A percentile compares a stretch with the other conserved stretches of the same genome.
Evolutionary conservation across 2,888 invertebrate species (phyloP).

Genomic region (Scaptomyza tumidula): DNA sequence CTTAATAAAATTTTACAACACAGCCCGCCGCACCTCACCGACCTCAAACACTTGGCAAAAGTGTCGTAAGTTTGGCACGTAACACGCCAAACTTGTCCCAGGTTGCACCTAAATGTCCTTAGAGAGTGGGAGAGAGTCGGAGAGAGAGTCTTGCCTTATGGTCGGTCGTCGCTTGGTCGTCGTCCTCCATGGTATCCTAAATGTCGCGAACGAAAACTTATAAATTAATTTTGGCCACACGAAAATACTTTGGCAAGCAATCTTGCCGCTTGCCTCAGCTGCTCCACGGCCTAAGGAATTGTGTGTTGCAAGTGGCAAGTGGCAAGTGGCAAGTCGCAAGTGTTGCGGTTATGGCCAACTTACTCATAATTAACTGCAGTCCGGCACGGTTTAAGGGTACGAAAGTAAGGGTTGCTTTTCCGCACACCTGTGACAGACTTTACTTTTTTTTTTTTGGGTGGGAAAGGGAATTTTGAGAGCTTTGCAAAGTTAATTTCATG

Average conservation of each 20-base stretch:
- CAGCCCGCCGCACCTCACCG: conserved; percentile 1
- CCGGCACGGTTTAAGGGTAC: conserved; percentile 22
- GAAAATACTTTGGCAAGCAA: conserved; percentile 65
- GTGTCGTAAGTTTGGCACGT: conserved; percentile 60
- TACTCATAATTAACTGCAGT: conserved; percentile 73
- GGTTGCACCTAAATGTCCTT: conserved; percentile 25
- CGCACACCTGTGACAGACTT: conserved; percentile 63
- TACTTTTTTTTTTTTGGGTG: conserved; percentile 25
- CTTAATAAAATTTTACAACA: conserved; percentile 58
- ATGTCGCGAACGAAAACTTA: conserved; percentile 61
- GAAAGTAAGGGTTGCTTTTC: neutral
- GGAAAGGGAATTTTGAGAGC: neutral
- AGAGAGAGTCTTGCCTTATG: neutral
- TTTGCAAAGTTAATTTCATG: conserved; percentile 69
- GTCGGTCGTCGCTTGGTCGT: neutral
- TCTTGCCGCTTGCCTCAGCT: conserved; percentile 59
- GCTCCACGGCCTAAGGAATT: conserved; percentile 64
- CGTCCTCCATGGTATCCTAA: conserved; percentile 8
- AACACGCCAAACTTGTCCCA: conserved; percentile 43
- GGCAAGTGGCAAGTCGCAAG: conserved; percentile 50
- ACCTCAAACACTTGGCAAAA: conserved; percentile 36
- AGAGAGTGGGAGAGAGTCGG: neutral
- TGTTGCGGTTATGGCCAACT: conserved; percentile 65
- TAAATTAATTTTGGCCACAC: conserved; percentile 75
- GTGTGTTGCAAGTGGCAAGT: conserved; percentile 26